Base-by-base conservation (phyloP, 2,888 invertebrate genomes). In the Stenurella melanura region DNA sequence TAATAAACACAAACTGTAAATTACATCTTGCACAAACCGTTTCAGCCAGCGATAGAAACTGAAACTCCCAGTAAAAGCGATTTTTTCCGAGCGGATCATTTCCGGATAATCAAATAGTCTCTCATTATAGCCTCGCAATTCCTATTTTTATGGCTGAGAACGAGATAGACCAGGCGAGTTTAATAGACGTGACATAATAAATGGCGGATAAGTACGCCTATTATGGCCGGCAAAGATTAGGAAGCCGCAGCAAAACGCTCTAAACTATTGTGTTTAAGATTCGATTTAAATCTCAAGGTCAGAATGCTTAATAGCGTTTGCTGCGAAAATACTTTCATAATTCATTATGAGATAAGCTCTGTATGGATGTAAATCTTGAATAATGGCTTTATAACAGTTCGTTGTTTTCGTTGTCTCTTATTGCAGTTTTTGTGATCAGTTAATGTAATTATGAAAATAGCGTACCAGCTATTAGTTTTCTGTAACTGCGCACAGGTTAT, bases 151-250 rank as follows among this genome's bases (percentile, higher is more conserved):
- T 60, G 7, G 60, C 17, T n/a, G 70, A 50, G 42, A 60, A 42
- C 50, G 60, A 70, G 70, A 70, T 70, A 70, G 60, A 34, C 42
- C 60, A 42, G 58, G 17, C 69, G 57, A 58, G 58, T 19, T 57
- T 66, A 64, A 66, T 66, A 17, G 42, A 73, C 73, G 30, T 56
- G 54, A 73, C 64, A 73, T 73, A 73, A 73, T 60, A 68, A 68
- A 74, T 68, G 68, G 60, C 10, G 74, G 74, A 74, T 74, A 74
- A 74, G 61, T 61, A 74, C 68, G 56, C 68, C 68, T 56, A 69
- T 74, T 74, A 74, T 57, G 50, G 60, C 70, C 19, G 15, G 42
- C 19, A 60, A 74, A 61, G 68, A 66, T 61, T 67, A 61, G 68
- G 61, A 68, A 66, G 54, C 68, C 42, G 17, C 61, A 21, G 60